Evolutionary conservation across 2,113 vertebrate species (phyloP).

Genomic region (Rhinopomastus cyanomelas): DNA sequence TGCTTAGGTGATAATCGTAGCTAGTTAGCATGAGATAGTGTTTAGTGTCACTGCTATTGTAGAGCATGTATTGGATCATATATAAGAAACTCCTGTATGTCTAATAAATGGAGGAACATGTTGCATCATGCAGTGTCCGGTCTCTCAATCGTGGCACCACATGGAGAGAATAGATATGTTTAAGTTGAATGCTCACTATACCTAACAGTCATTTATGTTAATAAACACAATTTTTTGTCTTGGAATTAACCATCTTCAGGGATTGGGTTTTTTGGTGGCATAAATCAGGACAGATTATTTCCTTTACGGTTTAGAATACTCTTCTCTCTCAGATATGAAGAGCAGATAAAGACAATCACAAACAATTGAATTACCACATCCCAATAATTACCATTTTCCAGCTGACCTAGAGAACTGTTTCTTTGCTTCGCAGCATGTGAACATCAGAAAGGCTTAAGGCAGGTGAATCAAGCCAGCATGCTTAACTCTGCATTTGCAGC

Average conservation of each 20-base stretch:
- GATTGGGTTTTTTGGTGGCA: not conserved
- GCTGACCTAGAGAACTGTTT: not conserved
- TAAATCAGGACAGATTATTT: conserved; percentile 28
- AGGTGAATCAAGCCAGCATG: not conserved
- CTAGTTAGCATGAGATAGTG: no score
- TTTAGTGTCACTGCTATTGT: no score
- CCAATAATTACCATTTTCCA: conserved; percentile 37
- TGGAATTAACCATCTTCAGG: conserved; percentile 19
- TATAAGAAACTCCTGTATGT: no score
- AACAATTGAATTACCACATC: conserved; percentile 28
- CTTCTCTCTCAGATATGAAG: not conserved
- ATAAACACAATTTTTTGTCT: not conserved
- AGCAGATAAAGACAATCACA: not conserved
- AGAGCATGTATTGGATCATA: no score
- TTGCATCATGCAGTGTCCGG: no score
- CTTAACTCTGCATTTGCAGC: not conserved
- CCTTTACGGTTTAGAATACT: not conserved
- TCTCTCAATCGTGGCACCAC: no score
- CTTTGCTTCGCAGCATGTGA: not conserved
- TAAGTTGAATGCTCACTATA: not conserved
- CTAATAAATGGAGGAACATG: no score
- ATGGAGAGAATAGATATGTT: not conserved
- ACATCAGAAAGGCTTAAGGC: not conserved
- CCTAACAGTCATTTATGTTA: not conserved
- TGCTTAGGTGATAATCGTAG: no score